These are phyloP conservation scores for Mustela erminea DNA, from an alignment of 2,797 vertebrate genomes.

Conservation along the genomic window DNA sequence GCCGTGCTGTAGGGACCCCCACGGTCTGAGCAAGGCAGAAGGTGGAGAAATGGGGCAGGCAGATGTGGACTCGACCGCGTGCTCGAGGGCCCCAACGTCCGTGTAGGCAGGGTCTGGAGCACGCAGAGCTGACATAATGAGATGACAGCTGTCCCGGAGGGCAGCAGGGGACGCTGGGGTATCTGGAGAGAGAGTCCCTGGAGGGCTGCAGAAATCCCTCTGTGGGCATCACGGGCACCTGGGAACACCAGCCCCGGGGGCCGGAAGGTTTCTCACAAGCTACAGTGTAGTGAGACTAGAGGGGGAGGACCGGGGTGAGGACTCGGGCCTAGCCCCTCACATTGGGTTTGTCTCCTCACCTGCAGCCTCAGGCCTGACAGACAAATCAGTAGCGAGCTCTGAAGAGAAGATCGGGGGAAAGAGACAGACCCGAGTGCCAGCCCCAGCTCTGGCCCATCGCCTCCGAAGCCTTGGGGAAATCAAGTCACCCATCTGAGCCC, in stretches of 20 bases:
- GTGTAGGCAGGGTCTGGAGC: neutral
- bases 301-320: rapidly evolving
- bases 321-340: neutral
- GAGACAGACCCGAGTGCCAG: neutral
- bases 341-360: neutral
- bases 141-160: neutral
- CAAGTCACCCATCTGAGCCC: neutral
- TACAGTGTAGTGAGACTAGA: neutral
- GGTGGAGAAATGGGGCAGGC: neutral
- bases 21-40: neutral
- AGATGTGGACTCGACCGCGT: neutral
- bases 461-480: neutral
- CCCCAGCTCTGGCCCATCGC: rapidly evolving
- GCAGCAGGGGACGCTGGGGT: neutral
- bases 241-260: too few relatives aligned
- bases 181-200: neutral
- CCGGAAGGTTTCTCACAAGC: neutral
- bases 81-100: too few relatives aligned
- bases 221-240: too few relatives aligned
- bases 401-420: neutral
- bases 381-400: neutral
- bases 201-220: neutral
- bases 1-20: neutral
- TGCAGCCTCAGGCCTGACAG: neutral
- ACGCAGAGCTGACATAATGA: neutral